phyloP scores from a whole-genome alignment of 2,113 vertebrate species.

The Tonatia bakeri region DNA sequence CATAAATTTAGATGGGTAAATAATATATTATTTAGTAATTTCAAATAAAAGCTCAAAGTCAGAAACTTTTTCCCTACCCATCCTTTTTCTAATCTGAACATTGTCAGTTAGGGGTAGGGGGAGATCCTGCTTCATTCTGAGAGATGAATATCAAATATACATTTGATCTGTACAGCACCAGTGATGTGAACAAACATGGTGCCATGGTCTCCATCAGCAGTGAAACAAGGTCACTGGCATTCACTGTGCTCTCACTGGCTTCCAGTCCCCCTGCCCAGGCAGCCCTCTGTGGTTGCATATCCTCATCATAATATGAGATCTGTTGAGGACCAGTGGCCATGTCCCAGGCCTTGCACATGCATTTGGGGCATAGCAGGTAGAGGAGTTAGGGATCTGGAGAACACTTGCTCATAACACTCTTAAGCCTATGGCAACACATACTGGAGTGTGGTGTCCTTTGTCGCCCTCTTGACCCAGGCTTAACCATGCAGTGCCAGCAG shows the following conservation, averaged over 20 bases:
- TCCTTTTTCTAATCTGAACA: neutral
- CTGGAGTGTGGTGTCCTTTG: neutral
- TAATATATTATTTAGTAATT: neutral
- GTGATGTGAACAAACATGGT: neutral
- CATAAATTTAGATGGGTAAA: neutral
- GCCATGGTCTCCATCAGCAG: neutral
- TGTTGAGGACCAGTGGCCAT: neutral
- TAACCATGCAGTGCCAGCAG: neutral
- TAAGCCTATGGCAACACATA: neutral
- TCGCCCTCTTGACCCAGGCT: neutral
- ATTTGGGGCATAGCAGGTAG: neutral
- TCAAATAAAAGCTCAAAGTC: neutral
- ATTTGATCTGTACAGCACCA: neutral
- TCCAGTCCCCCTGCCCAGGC: neutral
- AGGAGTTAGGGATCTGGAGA: neutral
- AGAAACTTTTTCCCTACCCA: neutral
- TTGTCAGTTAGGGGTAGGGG: neutral
- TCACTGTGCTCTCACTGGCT: neutral
- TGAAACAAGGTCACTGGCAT: neutral
- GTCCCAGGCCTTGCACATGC: neutral
- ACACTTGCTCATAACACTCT: neutral
- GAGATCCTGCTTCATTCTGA: neutral
- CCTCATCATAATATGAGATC: neutral
- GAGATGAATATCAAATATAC: neutral
- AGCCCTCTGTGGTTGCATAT: neutral